phyloP scores from a whole-genome alignment of 92 coral and sea anemone species.

The Virgularia gustaviana region DNA sequence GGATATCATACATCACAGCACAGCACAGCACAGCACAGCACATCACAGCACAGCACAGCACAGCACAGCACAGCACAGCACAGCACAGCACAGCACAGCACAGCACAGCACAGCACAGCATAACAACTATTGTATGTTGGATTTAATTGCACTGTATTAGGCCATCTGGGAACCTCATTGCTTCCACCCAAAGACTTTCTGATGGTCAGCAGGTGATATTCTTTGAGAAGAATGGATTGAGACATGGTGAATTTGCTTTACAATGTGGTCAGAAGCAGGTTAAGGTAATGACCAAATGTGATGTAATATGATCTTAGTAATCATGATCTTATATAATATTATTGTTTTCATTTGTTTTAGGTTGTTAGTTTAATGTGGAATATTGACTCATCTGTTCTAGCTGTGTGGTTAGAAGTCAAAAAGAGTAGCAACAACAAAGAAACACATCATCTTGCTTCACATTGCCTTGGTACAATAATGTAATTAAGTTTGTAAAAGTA shows the following conservation, averaged over 20 bases:
- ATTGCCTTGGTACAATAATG: slow-evolving; percentile 57
- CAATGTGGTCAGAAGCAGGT: slow-evolving; percentile 71
- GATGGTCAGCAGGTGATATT: slow-evolving; percentile 85
- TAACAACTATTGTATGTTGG: not conserved
- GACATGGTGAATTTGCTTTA: slow-evolving; percentile 88
- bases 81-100: not conserved
- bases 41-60: too few species aligned
- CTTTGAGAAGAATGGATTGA: slow-evolving; percentile 92
- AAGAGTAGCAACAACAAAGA: slow-evolving; percentile 34
- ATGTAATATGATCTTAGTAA: too few species aligned
- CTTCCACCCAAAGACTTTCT: slow-evolving; percentile 80
- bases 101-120: not conserved
- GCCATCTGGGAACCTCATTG: slow-evolving; percentile 92
- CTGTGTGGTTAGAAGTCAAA: slow-evolving; percentile 65
- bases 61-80: too few species aligned
- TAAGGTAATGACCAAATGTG: too few species aligned
- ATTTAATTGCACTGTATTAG: slow-evolving; percentile 39
- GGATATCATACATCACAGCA: too few species aligned
- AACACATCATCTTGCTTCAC: slow-evolving; percentile 45
- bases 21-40: too few species aligned
- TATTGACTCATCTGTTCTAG: slow-evolving; percentile 67
- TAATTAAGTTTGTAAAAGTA: not conserved
- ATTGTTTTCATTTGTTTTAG: slow-evolving; percentile 40
- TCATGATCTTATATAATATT: too few species aligned
- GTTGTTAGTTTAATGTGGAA: slow-evolving; percentile 79